Evolutionary conservation across 2,113 vertebrate species (phyloP).

Genomic region (Myrmecophaga tridactyla): DNA sequence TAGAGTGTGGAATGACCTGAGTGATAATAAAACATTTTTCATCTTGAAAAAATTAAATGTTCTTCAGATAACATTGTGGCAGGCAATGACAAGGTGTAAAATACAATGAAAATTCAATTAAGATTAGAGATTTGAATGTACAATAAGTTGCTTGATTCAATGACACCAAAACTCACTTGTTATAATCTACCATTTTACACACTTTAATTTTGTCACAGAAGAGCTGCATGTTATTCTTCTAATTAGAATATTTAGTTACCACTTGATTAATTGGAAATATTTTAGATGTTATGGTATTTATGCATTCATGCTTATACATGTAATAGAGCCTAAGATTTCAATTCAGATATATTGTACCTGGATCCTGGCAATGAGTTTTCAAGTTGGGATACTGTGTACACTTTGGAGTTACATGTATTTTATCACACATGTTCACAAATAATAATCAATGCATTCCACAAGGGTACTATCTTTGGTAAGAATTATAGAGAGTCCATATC

Average conservation of each 20-base stretch:
- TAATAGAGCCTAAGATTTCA: not conserved
- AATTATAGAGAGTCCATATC: not conserved
- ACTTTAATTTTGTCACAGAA: not conserved
- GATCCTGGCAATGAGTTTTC: not conserved
- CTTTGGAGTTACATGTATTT: not conserved
- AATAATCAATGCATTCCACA: not conserved
- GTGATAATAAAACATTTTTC: not conserved
- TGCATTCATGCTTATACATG: not conserved
- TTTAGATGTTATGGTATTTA: not conserved
- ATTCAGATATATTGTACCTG: not conserved
- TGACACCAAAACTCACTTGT: not conserved
- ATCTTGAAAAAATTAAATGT: not conserved
- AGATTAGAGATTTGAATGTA: not conserved
- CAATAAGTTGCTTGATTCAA: not conserved
- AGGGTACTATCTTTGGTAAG: not conserved
- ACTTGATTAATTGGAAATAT: not conserved
- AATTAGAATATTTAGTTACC: not conserved
- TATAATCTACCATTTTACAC: not conserved
- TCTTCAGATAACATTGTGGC: not conserved
- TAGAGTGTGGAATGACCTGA: not conserved
- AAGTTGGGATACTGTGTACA: not conserved
- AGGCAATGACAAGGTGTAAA: not conserved
- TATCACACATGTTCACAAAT: not conserved
- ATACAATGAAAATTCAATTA: not conserved
- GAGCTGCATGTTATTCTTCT: not conserved